Evolutionary conservation across 2,113 vertebrate genomes (phyloP).

Genomic region (Protomyctophum bolini): DNA sequence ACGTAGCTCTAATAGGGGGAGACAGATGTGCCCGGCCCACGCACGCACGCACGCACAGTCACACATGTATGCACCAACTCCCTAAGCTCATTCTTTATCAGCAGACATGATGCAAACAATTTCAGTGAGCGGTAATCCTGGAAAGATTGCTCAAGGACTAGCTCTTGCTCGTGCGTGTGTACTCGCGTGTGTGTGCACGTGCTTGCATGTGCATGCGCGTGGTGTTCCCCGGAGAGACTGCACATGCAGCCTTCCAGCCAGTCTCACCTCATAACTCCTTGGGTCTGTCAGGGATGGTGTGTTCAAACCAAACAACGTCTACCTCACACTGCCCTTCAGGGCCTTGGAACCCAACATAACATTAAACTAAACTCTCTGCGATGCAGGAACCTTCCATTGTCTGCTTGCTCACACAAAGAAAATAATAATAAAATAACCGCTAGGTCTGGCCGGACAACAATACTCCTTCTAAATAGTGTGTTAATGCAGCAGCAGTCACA

Average conservation of each 20-base stretch:
- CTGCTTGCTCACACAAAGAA: no score
- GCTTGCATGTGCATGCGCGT: not conserved
- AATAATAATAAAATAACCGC: no score
- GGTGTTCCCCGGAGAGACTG: conserved; percentile 19
- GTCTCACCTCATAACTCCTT: conserved; percentile 34
- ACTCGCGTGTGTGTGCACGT: conserved; percentile 1
- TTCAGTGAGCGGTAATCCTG: no score
- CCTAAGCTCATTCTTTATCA: not conserved
- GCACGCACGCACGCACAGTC: not conserved
- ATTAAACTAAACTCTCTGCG: not conserved
- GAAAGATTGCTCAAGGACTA: no score
- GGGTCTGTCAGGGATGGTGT: conserved; percentile 23
- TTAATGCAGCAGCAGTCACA: no score
- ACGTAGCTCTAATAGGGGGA: no score
- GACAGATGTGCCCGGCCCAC: not conserved
- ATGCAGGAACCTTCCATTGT: no score
- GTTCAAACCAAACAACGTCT: conserved; percentile 21
- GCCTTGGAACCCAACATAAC: not conserved
- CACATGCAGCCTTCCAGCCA: conserved; percentile 14
- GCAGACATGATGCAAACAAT: no score
- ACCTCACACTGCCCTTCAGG: conserved; percentile 12
- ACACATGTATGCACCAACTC: not conserved
- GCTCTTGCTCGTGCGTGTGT: not conserved
- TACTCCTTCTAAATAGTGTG: no score
- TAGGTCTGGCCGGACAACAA: no score